Conservation (phyloP, 2,797 vertebrate genomes). For the Picus viridis region DNA sequence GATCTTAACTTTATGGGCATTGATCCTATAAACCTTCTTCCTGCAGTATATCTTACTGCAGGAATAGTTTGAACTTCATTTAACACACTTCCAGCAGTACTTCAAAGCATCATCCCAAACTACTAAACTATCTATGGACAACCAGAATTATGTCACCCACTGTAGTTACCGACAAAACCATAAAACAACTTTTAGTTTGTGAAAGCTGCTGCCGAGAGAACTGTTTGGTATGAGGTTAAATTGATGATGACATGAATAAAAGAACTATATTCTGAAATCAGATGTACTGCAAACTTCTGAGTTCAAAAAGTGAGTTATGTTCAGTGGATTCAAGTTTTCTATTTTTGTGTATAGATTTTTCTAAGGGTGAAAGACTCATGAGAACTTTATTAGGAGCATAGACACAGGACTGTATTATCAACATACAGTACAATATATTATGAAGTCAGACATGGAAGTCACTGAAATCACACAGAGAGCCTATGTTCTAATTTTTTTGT, state of each 20-base stretch:
- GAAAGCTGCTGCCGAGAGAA: background rate
- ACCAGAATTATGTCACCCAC: background rate
- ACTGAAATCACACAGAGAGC: background rate
- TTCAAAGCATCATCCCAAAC: background rate
- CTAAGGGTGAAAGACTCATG: background rate
- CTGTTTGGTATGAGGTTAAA: background rate
- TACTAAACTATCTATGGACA: background rate
- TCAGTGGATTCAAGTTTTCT: background rate
- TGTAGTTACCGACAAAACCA: background rate
- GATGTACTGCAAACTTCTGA: background rate
- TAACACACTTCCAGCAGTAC: background rate
- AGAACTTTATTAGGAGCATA: background rate
- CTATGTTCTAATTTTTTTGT: background rate
- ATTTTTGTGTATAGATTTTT: background rate
- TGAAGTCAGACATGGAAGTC: background rate
- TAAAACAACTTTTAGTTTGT: background rate
- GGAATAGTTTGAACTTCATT: background rate
- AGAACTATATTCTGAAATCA: background rate
- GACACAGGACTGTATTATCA: background rate
- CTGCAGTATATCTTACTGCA: background rate
- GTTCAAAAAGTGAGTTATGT: background rate
- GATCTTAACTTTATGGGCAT: background rate
- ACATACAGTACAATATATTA: background rate
- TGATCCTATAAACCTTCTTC: background rate
- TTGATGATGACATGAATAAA: background rate